Evolutionary conservation across 2,797 vertebrate species (phyloP).

Genomic region (Phaenicophaeus curvirostris): DNA sequence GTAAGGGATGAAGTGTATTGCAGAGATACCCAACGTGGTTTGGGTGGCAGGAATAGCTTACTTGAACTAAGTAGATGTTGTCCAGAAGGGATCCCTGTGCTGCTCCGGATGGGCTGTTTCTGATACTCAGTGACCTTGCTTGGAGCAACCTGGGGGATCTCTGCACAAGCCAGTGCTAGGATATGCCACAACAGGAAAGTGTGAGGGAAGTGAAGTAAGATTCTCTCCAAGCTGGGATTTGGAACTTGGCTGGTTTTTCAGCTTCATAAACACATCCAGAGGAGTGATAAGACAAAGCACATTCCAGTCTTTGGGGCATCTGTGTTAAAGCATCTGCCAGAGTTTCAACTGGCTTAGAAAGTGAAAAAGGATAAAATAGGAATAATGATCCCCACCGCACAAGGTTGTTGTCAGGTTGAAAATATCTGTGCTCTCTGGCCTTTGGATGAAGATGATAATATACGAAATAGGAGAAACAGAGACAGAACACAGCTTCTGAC

Average conservation of each 20-base stretch:
- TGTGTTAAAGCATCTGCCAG: not conserved
- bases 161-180: not conserved
- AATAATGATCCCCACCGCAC: constrained; percentile 14
- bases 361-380: not conserved
- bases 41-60: not conserved
- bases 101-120: accelerated
- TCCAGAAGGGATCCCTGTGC: not conserved
- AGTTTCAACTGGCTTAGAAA: constrained; percentile 38
- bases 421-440: not conserved
- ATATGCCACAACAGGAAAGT: not conserved
- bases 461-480: not conserved
- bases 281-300: not conserved
- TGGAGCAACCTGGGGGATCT: not conserved
- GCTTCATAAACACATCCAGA: not conserved
- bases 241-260: not conserved
- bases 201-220: not conserved
- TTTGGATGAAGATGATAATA: constrained; percentile 1
- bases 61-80: not conserved
- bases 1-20: not conserved
- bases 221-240: not conserved
- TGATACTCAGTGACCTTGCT: not conserved
- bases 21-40: not conserved
- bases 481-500: not conserved
- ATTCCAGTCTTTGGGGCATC: not conserved
- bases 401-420: not conserved